These are phyloP conservation scores for Drosophila affinis DNA, from an alignment of 2,888 invertebrate species.

Conservation along the genomic window DNA sequence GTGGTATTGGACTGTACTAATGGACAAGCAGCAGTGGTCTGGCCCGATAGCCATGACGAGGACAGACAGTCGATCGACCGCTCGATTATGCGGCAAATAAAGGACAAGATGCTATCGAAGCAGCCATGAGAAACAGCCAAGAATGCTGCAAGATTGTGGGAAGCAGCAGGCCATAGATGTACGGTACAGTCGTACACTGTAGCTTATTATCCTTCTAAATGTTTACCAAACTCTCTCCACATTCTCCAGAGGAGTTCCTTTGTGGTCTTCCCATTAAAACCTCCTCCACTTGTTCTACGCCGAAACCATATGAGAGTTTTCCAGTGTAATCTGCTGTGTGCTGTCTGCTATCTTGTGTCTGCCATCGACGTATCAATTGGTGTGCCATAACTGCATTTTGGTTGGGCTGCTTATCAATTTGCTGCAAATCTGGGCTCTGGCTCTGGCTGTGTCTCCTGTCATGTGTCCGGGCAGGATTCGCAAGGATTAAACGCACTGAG, in stretches of 20 bases:
- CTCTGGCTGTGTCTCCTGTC: conserved; percentile 6
- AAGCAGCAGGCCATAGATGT: too few relatives aligned
- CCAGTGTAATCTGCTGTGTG: conserved; percentile 30
- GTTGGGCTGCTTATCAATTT: conserved; percentile 63
- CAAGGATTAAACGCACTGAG: conserved; percentile 75
- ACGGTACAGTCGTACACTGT: too few relatives aligned
- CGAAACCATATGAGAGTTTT: conserved; percentile 36
- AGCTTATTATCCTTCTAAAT: not conserved
- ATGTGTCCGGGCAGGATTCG: conserved; percentile 57
- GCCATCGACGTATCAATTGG: conserved; percentile 61
- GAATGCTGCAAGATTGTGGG: not conserved
- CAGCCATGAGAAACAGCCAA: conserved; percentile 49
- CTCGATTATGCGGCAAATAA: conserved; percentile 62
- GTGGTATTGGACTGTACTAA: conserved; percentile 44
- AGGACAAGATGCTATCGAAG: conserved; percentile 21
- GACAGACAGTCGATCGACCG: conserved; percentile 58
- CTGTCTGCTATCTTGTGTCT: conserved; percentile 28
- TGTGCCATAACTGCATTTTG: conserved; percentile 65
- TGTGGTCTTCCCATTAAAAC: conserved; percentile 32
- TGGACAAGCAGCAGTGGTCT: conserved; percentile 55
- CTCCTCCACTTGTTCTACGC: conserved; percentile 21
- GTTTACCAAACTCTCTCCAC: not conserved
- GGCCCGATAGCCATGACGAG: conserved; percentile 27
- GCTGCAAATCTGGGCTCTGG: conserved; percentile 52
- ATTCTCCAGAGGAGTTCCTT: conserved; percentile 1